phyloP scores from a whole-genome alignment of 2,888 invertebrate genomes.

The Ennomos fuscantarius region DNA sequence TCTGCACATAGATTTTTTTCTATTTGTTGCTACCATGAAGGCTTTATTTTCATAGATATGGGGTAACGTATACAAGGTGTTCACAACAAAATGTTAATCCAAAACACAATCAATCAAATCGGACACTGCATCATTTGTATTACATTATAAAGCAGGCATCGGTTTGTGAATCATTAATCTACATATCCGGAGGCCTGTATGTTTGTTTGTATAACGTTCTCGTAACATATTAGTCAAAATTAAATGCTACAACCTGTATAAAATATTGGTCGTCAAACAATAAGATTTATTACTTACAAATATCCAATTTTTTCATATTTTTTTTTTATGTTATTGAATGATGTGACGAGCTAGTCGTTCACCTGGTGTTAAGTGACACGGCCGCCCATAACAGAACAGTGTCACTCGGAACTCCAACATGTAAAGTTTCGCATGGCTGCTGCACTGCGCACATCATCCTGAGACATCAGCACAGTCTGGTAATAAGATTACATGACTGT shows the following conservation, averaged over 20 bases:
- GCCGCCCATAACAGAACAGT: too few species aligned
- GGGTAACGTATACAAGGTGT: slow-evolving; percentile 35
- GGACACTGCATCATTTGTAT: slow-evolving; percentile 73
- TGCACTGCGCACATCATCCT: too few species aligned
- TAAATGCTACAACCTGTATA: not conserved
- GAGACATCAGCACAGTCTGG: too few species aligned
- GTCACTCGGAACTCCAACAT: too few species aligned
- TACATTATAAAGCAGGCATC: slow-evolving; percentile 69
- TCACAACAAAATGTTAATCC: slow-evolving; percentile 45
- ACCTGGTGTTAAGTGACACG: too few species aligned
- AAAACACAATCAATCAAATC: slow-evolving; percentile 58
- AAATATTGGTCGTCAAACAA: slow-evolving; percentile 7
- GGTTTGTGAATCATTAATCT: slow-evolving; percentile 75
- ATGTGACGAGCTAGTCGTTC: too few species aligned
- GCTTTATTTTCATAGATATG: slow-evolving; percentile 9
- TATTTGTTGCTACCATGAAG: too few species aligned
- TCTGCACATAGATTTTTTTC: too few species aligned
- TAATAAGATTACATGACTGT: too few species aligned
- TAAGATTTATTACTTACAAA: slow-evolving; percentile 1
- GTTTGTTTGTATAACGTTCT: slow-evolving; percentile 62
- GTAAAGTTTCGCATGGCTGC: too few species aligned
- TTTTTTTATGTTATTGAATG: too few species aligned
- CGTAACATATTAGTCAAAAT: slow-evolving; percentile 16
- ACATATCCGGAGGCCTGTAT: slow-evolving; percentile 68
- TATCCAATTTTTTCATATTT: too few species aligned